Evolutionary conservation across 1,140 invertebrate species (phyloP).

Genomic region (Monomorium pharaonis): DNA sequence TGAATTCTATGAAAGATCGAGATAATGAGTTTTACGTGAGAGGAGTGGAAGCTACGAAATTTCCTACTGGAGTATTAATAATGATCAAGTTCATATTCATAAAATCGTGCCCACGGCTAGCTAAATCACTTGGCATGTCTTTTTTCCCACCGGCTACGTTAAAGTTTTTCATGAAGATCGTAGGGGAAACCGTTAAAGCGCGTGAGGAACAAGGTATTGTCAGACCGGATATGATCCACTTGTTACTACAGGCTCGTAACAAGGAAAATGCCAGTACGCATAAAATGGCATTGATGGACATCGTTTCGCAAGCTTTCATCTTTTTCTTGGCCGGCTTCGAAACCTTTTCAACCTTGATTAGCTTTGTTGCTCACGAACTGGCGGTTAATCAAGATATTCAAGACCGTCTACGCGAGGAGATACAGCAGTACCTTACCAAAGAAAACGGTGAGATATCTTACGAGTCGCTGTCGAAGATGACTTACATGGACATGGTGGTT

Average conservation of each 20-base stretch:
- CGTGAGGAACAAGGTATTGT: conserved; percentile 9
- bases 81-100: conserved; percentile 14
- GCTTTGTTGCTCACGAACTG: conserved; percentile 85
- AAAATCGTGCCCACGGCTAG: background rate
- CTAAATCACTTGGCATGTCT: background rate
- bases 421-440: conserved; percentile 76
- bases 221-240: conserved; percentile 65
- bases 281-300: conserved; percentile 85
- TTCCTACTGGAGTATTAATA: background rate
- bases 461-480: conserved; percentile 52
- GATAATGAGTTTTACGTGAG: conserved; percentile 55
- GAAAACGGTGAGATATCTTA: conserved; percentile 66
- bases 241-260: conserved; percentile 49
- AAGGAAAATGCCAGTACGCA: background rate
- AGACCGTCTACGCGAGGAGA: conserved; percentile 84
- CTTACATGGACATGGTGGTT: too few species aligned
- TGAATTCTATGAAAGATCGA: conserved; percentile 59
- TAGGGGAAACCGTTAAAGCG: background rate
- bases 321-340: conserved; percentile 89
- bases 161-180: conserved; percentile 36
- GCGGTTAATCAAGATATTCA: conserved; percentile 87
- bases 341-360: conserved; percentile 86
- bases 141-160: background rate
- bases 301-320: conserved; percentile 84
- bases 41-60: background rate